Evolutionary conservation across 2,113 vertebrate genomes (phyloP).

Genomic region (Ciconia boyciana): DNA sequence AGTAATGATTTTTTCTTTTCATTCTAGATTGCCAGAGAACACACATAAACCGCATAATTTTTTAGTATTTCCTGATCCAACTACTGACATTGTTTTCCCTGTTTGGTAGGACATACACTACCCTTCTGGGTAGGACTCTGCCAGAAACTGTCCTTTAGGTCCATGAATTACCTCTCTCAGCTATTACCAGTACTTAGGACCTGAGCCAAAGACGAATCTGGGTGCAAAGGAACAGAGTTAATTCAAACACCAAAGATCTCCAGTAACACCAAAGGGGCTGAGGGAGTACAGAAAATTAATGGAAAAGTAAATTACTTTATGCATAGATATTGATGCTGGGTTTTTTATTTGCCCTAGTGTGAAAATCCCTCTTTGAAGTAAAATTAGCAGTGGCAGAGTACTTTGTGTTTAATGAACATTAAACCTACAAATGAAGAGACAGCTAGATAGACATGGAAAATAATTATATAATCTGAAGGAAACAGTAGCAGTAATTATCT

Average conservation of each 20-base stretch:
- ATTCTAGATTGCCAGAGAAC: neutral
- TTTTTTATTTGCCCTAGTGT: neutral
- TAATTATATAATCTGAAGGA: neutral
- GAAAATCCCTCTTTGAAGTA: conserved; percentile 18
- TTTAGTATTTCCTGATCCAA: neutral
- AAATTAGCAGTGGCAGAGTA: neutral
- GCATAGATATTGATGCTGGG: neutral
- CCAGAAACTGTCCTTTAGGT: neutral
- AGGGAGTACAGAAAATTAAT: neutral
- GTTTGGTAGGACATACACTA: neutral
- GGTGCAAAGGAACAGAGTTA: neutral
- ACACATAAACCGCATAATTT: neutral
- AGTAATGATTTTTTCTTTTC: neutral
- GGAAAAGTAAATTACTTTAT: neutral
- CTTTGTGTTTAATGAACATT: neutral
- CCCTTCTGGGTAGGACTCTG: neutral
- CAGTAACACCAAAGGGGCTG: neutral
- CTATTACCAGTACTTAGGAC: neutral
- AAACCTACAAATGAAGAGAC: conserved; percentile 1
- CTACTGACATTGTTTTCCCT: neutral
- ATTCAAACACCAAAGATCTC: neutral
- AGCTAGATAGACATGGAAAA: neutral
- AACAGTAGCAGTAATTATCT: neutral
- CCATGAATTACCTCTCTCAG: neutral
- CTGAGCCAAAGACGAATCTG: neutral